Conservation (phyloP, 2,888 invertebrate species). For the Tinea pellionella region DNA sequence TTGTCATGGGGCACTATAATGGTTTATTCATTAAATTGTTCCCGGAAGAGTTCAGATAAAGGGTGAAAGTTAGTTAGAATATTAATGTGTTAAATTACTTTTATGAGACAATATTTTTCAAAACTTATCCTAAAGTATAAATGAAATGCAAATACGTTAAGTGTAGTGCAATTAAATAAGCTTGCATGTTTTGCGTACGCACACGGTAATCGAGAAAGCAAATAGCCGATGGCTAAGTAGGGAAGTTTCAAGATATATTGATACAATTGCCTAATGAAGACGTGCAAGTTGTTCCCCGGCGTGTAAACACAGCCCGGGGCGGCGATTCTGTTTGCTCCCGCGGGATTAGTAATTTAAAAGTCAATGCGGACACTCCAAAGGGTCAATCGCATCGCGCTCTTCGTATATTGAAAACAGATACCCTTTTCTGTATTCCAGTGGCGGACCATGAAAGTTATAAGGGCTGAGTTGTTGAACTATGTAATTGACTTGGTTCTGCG, state of each 20-base stretch:
- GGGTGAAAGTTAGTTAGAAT: conserved; percentile 4
- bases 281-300: conserved; percentile 62
- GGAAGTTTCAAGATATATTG: background rate
- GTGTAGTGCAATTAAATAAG: background rate
- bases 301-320: conserved; percentile 55
- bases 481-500: conserved; percentile 69
- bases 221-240: background rate
- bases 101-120: background rate
- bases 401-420: conserved; percentile 67
- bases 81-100: conserved; percentile 7
- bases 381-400: conserved; percentile 61
- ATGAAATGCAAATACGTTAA: background rate
- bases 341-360: conserved; percentile 70
- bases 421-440: conserved; percentile 68
- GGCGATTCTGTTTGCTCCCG: conserved; percentile 58
- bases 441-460: conserved; percentile 67
- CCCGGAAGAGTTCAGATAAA: conserved; percentile 34
- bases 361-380: conserved; percentile 69
- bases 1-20: conserved; percentile 5
- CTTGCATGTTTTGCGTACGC: background rate
- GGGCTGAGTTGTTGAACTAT: conserved; percentile 70
- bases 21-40: conserved; percentile 40
- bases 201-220: background rate
- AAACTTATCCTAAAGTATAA: background rate
- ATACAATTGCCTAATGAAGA: conserved; percentile 49